These are phyloP conservation scores for Myrmecophaga tridactyla DNA, from an alignment of 2,113 vertebrate species.

Conservation along the genomic window DNA sequence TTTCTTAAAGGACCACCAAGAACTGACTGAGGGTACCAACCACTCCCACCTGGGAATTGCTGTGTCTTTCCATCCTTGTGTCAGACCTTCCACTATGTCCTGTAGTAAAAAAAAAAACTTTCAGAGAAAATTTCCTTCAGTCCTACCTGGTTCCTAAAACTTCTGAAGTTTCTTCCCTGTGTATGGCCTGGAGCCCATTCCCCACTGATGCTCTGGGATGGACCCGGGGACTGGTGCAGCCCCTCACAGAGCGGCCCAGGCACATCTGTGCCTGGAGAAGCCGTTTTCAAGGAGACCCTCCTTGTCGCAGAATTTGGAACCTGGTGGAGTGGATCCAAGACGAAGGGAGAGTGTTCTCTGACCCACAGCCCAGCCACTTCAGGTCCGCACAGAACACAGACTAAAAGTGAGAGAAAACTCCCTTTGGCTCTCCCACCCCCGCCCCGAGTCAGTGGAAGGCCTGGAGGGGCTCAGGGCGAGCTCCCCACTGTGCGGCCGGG, in stretches of 20 bases:
- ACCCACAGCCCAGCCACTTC: background rate
- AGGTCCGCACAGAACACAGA: no score
- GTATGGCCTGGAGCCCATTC: no score
- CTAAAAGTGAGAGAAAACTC: background rate
- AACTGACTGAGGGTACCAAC: background rate
- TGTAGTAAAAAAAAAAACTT: background rate
- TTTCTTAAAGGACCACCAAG: background rate
- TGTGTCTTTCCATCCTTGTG: background rate
- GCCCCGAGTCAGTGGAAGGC: no score
- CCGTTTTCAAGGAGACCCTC: background rate
- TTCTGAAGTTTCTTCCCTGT: background rate
- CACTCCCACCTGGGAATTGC: background rate
- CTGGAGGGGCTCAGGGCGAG: no score
- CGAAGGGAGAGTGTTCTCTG: background rate
- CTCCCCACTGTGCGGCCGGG: no score
- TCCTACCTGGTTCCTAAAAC: background rate
- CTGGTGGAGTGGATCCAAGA: background rate
- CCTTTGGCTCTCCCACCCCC: no score
- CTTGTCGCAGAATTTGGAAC: background rate
- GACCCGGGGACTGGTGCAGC: no score
- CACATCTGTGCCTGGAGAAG: background rate
- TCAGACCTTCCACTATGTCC: background rate
- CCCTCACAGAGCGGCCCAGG: background rate
- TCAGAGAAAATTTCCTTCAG: background rate
- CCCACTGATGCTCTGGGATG: background rate